Base-by-base conservation (phyloP, 2,797 vertebrate genomes). In the Hypotaenidia philippensis region DNA sequence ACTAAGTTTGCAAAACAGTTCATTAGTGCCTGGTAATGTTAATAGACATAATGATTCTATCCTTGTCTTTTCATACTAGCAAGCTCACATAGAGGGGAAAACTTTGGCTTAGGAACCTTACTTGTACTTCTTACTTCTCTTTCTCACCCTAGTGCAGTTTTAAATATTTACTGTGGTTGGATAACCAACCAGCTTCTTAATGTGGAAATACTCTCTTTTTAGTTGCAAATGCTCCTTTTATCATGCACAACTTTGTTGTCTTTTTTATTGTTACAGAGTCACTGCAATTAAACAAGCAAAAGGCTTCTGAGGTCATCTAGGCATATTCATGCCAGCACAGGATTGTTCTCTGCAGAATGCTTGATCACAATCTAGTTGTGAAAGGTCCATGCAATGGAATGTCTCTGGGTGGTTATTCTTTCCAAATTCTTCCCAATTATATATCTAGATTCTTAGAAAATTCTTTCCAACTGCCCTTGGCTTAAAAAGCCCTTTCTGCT, bases 161-260 rank as follows among this genome's bases (percentile, higher is more conserved):
- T 75, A 92, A 95, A 44, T 94, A 89, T 91, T 93, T 91, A 57
- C 76, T 76, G 61, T 77, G 71, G 34, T 44, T 87, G 82, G 89
- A 79, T 76, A 86, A 60, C 55, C 69, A 71, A 72, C 17, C 26
- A 40, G 34, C 83, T 92, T 87, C 83, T 92, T 68, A 83, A 77
- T 87, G 87, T 96, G 84, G 85, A 95, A 93, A 91, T 70, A 79
- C 47, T 86, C 89, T 49, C 89, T 49, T 89, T 92, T 91, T 79
- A 83, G 66, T 76, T 95, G 94, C 85, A 95, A 95, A 94, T 90
- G 25, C 10, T 82, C 80, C 77, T 87, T 94, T 95, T 94, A 69
- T 89, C 84, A 71, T 96, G 87, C 71, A 50, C 89, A 88, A 78
- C 69, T 57, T 17, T 93, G 69, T 91, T 86, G 79, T 77, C 69